phyloP scores from a whole-genome alignment of 2,113 vertebrate genomes.

The Martes martes region DNA sequence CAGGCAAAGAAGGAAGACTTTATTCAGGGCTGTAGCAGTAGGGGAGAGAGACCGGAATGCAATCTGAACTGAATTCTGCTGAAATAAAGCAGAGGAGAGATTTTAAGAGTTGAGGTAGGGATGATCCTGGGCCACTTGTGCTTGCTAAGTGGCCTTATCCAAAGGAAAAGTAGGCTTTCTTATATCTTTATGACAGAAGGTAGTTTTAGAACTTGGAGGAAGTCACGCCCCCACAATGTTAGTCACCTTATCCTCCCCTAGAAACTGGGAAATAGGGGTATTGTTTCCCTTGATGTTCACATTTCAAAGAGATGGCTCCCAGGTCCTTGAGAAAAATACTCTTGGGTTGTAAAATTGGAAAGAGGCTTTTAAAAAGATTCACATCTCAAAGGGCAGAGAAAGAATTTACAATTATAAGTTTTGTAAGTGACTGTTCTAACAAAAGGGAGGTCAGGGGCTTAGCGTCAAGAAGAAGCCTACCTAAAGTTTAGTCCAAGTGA shows the following conservation, averaged over 20 bases:
- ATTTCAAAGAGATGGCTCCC: neutral
- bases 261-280: neutral
- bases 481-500: neutral
- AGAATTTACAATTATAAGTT: neutral
- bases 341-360: neutral
- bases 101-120: neutral
- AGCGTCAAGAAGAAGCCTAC: neutral
- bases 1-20: neutral
- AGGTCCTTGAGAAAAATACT: neutral
- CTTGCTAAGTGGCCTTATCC: neutral
- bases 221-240: neutral
- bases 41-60: neutral
- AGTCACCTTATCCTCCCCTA: no score
- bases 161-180: neutral
- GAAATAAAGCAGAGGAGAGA: neutral
- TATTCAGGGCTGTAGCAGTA: neutral
- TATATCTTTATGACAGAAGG: neutral
- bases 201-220: neutral
- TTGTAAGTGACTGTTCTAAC: neutral
- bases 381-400: neutral
- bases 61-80: neutral
- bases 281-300: neutral
- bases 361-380: neutral
- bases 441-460: neutral
- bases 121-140: neutral